These are phyloP conservation scores for Rhabdornis inornatus DNA, from an alignment of 2,113 vertebrate genomes.

Conservation along the genomic window DNA sequence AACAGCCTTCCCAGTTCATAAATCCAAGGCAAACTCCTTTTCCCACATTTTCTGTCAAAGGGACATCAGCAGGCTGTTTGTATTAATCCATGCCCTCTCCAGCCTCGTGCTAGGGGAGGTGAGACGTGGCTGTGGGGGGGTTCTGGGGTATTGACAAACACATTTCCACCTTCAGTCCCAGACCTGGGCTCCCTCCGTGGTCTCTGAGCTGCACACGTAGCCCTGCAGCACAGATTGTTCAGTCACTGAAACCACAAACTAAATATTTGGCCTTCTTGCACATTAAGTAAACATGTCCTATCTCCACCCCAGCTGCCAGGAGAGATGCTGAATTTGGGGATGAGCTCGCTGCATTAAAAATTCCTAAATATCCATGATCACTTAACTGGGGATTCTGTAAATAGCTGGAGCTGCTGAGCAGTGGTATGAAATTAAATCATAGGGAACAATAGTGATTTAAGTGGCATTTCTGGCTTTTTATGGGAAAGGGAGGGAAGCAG, in stretches of 20 bases:
- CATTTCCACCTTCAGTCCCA: constrained; percentile 20
- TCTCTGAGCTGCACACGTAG: background rate
- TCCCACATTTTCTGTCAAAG: constrained; percentile 67
- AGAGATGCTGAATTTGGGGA: constrained; percentile 37
- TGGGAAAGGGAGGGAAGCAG: background rate
- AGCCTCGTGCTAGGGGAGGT: background rate
- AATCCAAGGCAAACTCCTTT: constrained; percentile 70
- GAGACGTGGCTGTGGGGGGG: background rate
- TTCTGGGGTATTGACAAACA: constrained; percentile 51
- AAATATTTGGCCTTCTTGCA: constrained; percentile 56
- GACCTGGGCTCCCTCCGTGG: background rate
- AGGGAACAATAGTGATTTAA: constrained; percentile 27
- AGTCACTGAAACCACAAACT: constrained; percentile 2
- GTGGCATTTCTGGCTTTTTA: constrained; percentile 37
- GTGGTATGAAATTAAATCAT: constrained; percentile 37
- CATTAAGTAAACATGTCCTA: constrained; percentile 33
- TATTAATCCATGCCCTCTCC: constrained; percentile 62
- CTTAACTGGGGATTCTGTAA: constrained; percentile 37
- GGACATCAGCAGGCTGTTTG: constrained; percentile 66
- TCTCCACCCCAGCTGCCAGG: constrained; percentile 38
- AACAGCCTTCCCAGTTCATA: constrained; percentile 75
- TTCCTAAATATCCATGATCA: constrained; percentile 14
- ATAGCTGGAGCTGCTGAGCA: constrained; percentile 36
- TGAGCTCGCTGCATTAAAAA: background rate
- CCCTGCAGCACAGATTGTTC: background rate